Percentiles rank a stretch among this genome's conserved stretches.
These are phyloP conservation scores for Nipponia nippon DNA, from an alignment of 2,113 vertebrate genomes.

Conservation along the genomic window DNA sequence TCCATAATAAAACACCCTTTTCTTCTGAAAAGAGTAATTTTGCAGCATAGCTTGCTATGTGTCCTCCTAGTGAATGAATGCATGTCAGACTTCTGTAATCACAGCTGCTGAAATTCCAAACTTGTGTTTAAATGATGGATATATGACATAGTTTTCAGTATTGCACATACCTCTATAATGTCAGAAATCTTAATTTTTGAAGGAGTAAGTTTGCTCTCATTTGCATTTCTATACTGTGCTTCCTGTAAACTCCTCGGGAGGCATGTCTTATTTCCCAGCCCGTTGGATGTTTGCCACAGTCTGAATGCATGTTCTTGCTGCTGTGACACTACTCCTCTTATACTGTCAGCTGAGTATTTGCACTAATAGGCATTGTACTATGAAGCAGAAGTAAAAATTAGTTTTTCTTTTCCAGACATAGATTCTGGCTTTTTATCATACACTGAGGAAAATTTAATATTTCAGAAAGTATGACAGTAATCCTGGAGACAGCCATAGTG, in stretches of 20 bases:
- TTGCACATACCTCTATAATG: not conserved
- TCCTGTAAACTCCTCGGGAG: not conserved
- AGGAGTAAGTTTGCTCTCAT: not conserved
- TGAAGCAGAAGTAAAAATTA: not conserved
- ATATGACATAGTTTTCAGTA: not conserved
- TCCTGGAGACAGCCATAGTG: not conserved
- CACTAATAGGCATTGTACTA: not conserved
- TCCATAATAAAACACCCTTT: not conserved
- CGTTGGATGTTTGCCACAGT: not conserved
- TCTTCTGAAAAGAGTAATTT: not conserved
- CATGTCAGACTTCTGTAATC: not conserved
- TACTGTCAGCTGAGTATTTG: not conserved
- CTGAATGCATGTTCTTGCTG: not conserved
- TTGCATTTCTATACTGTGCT: not conserved
- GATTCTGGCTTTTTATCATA: not conserved
- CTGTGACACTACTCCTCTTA: not conserved
- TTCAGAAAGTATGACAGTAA: not conserved
- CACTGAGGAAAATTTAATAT: not conserved
- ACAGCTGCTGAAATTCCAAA: not conserved
- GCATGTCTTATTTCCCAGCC: not conserved
- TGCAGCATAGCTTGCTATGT: not conserved
- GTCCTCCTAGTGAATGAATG: not conserved
- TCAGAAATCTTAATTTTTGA: not conserved
- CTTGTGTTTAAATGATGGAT: not conserved
- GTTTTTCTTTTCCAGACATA: not conserved